Base-by-base conservation (phyloP, 2,113 vertebrate genomes). In the Lampris incognitus region DNA sequence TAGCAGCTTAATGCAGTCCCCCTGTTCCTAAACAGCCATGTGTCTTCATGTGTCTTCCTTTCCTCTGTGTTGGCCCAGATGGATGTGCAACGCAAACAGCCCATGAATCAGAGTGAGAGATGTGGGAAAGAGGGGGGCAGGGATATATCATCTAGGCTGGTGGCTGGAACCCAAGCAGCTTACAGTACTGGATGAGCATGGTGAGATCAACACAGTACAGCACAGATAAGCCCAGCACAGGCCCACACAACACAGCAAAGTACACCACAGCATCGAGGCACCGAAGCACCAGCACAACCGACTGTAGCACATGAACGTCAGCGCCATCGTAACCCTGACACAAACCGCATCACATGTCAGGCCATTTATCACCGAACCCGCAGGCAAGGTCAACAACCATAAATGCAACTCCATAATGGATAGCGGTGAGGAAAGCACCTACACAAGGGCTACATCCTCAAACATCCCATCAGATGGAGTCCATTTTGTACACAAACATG, bases 51-150 rank as follows among this genome's bases (percentile, higher is more conserved):
- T 81, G 85, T 87, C 83, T 82, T 78, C 79, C 82, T 76, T 77
- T 81, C 81, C 69, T 78, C 73, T 76, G 83, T 86, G 88, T 87
- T 86, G 81, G 85, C 78, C 76, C 83, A 89, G 90, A 92, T 88
- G 84, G 87, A 91, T 91, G 87, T 81, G 85, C 89, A 87, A 89
- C 72, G 74, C 84, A 91, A 91, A 92, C 87, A 85, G 85, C 82
- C 88, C 76, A 90, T 92, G 91, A 92, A 92, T 92, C 91, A 93
- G 86, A 89, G 84, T 88, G 90, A 93, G 86, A 72, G 87, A 91
- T 90, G 90, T 85, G 85, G 83, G 74, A 86, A 69, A 87, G 76
- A 83, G 87, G 83, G 83, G 83, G 84, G 79, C 64, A 84, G 87
- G 88, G 82, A 90, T 91, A 90, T 88, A 90, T 92, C 88, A 92